Percentiles rank a stretch among this genome's conserved stretches.
Conservation (phyloP, 2,888 invertebrate genomes). For the Antitype chi region DNA sequence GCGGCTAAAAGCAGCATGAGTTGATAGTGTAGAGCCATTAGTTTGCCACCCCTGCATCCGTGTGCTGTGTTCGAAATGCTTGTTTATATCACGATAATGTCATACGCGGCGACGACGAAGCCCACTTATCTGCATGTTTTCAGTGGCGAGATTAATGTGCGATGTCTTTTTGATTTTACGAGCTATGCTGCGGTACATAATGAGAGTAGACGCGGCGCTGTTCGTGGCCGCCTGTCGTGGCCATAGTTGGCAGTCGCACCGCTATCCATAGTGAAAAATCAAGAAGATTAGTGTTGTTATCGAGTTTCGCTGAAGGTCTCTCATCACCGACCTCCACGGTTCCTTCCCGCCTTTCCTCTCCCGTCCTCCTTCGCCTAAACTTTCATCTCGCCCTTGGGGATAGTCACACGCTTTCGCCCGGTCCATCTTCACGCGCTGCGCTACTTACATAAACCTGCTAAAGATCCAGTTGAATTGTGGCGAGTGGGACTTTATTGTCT, state of each 20-base stretch:
- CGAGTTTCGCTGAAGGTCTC: conserved; percentile 90
- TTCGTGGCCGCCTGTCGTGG: conserved; percentile 71
- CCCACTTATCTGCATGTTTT: conserved; percentile 85
- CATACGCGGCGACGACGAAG: conserved; percentile 75
- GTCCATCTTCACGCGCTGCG: conserved; percentile 89
- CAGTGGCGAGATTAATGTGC: conserved; percentile 85
- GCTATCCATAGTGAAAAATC: conserved; percentile 88
- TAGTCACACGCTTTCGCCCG: conserved; percentile 87
- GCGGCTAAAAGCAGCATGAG: conserved; percentile 82
- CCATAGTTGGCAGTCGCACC: conserved; percentile 78
- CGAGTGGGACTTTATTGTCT: conserved; percentile 89
- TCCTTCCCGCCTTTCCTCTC: conserved; percentile 67
- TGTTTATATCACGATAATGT: conserved; percentile 74
- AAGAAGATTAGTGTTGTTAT: conserved; percentile 82
- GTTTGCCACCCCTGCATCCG: conserved; percentile 86
- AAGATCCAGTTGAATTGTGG: conserved; percentile 81
- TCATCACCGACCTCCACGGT: conserved; percentile 81
- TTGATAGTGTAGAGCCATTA: conserved; percentile 81
- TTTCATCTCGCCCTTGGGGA: conserved; percentile 85
- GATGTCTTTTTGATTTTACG: conserved; percentile 89
- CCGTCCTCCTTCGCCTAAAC: conserved; percentile 70
- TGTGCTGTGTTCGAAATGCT: conserved; percentile 85
- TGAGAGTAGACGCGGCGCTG: conserved; percentile 73
- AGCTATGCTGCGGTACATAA: conserved; percentile 82
- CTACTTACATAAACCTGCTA: conserved; percentile 88